Evolutionary conservation across 2,113 vertebrate species (phyloP).

Genomic region (Monarcha castaneiventris): DNA sequence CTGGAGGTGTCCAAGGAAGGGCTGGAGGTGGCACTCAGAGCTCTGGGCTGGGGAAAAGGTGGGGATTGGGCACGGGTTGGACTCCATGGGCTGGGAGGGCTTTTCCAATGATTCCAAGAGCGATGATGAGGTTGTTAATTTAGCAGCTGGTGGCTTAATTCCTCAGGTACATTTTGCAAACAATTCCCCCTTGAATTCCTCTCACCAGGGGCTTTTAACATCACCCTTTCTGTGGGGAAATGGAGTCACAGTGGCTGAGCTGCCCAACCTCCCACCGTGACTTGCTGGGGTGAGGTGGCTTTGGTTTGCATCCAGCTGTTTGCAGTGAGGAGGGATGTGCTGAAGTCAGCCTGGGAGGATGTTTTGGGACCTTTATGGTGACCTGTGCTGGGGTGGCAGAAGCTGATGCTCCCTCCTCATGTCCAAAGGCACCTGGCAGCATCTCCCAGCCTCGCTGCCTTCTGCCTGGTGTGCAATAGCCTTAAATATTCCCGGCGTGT

Average conservation of each 20-base stretch:
- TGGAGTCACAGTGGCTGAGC: accelerated
- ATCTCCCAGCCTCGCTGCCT: background rate
- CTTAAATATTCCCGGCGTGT: background rate
- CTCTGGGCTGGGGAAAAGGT: background rate
- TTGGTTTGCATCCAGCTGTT: background rate
- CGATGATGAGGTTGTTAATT: background rate
- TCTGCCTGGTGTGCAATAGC: background rate
- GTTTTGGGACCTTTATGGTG: background rate
- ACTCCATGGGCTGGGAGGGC: accelerated
- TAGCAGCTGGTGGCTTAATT: background rate
- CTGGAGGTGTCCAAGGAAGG: background rate
- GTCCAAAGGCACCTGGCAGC: background rate
- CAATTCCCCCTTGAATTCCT: background rate
- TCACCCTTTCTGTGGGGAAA: accelerated
- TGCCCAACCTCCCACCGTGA: accelerated
- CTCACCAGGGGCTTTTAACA: background rate
- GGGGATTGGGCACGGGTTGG: accelerated
- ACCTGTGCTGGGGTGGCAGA: background rate
- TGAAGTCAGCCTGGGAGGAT: background rate
- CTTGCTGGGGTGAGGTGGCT: background rate
- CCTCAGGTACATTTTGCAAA: background rate
- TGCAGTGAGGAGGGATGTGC: background rate
- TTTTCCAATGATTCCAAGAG: background rate
- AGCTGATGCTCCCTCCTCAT: background rate
- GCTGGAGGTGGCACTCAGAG: accelerated